A percentile compares a stretch with the other conserved stretches of the same genome.
Evolutionary conservation across 2,797 vertebrate species (phyloP).

Genomic region (Threskiornis aethiopicus): DNA sequence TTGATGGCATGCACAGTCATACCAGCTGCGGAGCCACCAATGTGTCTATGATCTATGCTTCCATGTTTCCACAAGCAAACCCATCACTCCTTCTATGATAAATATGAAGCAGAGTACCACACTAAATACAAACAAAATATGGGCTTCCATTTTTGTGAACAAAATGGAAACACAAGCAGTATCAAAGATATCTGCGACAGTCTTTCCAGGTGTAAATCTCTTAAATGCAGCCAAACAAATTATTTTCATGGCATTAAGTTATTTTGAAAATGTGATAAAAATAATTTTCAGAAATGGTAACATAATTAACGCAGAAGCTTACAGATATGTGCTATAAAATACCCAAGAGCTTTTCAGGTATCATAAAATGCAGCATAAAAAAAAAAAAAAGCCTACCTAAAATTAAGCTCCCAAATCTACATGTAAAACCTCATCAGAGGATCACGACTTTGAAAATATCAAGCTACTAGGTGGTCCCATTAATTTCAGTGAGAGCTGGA

Average conservation of each 20-base stretch:
- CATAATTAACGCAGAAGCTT: not conserved
- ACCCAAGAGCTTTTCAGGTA: not conserved
- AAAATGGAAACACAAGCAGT: not conserved
- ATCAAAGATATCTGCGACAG: not conserved
- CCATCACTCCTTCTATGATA: not conserved
- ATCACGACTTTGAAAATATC: not conserved
- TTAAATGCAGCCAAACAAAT: not conserved
- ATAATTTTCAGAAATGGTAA: not conserved
- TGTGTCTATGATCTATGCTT: not conserved
- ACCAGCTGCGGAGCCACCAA: not conserved
- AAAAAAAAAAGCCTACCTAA: not conserved
- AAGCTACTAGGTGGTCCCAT: not conserved
- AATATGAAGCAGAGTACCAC: not conserved
- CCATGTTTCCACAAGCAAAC: not conserved
- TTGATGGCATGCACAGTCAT: not conserved
- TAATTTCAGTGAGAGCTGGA: not conserved
- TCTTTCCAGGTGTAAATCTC: not conserved
- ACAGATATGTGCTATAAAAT: not conserved
- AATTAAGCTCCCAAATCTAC: not conserved
- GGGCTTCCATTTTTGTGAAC: not conserved
- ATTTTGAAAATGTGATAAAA: not conserved
- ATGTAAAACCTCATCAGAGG: not conserved
- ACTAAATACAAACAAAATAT: not conserved
- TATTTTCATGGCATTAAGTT: not conserved
- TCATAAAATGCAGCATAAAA: not conserved